Base-by-base conservation (phyloP, 2,888 invertebrate species). In the Epirrhoe tristata region DNA sequence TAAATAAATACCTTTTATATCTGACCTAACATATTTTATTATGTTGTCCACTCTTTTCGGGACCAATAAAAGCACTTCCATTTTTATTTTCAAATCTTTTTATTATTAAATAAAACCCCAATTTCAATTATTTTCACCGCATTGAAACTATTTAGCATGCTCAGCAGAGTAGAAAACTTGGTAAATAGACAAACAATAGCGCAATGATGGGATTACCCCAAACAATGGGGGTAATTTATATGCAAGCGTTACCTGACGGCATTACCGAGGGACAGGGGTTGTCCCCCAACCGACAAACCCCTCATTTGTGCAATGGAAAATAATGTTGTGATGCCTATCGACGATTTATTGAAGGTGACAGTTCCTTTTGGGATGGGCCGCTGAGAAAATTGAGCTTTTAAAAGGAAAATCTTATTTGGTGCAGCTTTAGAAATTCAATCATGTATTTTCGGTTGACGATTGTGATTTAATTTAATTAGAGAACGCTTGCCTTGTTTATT, bases 141-240 rank as follows among this genome's bases (percentile, higher is more conserved):
- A 65, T 57, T 66, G 5, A 66, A 53, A 51, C 57, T 57, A 64
- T 68, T 66, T 63, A 62, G 14, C 52, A 63, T 63, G 63, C 55
- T 63, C 60, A 73, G 39, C 63, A 36, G 52, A 69, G 69, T 60
- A 66, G 66, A 73, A 71, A 72, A 74, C 55, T 69, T 70, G 67
- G 69, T 65, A 63, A 72, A 72, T 73, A 74, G 71, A 77, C 77
- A 81, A 84, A 87, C 87, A 88, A 86, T 83, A 70, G 81, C 66
- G 77, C 77, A 83, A 82, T 86, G 83, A 89, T 86, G 76, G 77
- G 82, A 86, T 87, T 86, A 87, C 73, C 67, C 74, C 55, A 74
- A 76, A 90, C 89, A 91, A 90, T 88, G 85, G 84, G 50, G 83
- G 86, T 89, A 87, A 89, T 92, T 90, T 92, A 89, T 92, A 90